Conservation (phyloP, 2,113 vertebrate genomes). For the Sorex fumeus region DNA sequence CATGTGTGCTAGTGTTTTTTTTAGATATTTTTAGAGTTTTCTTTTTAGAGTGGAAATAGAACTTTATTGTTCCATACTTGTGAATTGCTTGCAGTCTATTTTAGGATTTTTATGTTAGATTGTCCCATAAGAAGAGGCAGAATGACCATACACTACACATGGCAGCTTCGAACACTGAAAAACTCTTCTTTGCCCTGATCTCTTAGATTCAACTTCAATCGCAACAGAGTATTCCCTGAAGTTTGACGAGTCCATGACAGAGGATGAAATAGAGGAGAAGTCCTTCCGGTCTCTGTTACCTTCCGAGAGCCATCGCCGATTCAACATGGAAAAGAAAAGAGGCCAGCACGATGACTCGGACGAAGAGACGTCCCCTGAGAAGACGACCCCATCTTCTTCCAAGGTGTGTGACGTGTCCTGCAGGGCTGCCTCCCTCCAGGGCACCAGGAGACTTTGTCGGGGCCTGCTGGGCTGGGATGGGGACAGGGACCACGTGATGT, state of each 20-base stretch:
- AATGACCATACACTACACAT: constrained; percentile 21
- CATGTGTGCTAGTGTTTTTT: constrained; percentile 63
- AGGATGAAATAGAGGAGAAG: constrained; percentile 97
- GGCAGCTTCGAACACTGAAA: constrained; percentile 43
- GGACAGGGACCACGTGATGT: too few relatives aligned
- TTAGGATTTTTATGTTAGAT: constrained; percentile 50
- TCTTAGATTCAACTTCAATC: constrained; percentile 92
- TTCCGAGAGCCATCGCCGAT: constrained; percentile 96
- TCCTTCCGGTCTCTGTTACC: constrained; percentile 97
- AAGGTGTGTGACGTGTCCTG: constrained; percentile 88
- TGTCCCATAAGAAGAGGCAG: neutral
- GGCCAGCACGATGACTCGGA: constrained; percentile 93
- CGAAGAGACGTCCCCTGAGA: constrained; percentile 91
- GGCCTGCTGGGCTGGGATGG: neutral
- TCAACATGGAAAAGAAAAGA: constrained; percentile 94
- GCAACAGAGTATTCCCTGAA: constrained; percentile 96
- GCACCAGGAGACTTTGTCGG: neutral
- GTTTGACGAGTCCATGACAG: constrained; percentile 97
- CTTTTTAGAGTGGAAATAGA: constrained; percentile 53
- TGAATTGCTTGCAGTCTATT: constrained; percentile 11
- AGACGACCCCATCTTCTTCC: constrained; percentile 84
- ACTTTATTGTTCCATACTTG: neutral
- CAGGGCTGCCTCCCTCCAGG: neutral
- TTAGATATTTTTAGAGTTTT: constrained; percentile 17
- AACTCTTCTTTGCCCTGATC: constrained; percentile 48